Percentiles rank a stretch among this genome's conserved stretches.
Conservation (phyloP, 1,140 invertebrate species). For the Diachasmimorpha longicaudata region DNA sequence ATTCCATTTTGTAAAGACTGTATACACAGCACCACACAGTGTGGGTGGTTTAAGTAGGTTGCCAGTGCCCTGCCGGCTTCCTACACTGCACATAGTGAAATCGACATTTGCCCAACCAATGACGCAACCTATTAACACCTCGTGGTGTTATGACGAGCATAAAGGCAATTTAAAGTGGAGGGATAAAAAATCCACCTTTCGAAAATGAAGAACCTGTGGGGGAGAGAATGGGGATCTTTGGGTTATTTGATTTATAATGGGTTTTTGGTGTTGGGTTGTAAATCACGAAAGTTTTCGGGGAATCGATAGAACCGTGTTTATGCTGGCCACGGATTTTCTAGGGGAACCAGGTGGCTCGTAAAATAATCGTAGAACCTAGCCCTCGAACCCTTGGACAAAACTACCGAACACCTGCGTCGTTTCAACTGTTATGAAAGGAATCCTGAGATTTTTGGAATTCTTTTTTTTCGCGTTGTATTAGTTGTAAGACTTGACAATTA, state of each 20-base stretch:
- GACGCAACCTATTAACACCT: constrained; percentile 24
- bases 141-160: background rate
- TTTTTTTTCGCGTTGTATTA: background rate
- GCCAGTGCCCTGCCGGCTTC: background rate
- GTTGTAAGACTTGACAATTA: background rate
- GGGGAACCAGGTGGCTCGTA: constrained; percentile 45
- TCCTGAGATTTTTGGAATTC: background rate
- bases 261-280: constrained; percentile 8
- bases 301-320: constrained; percentile 36
- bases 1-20: constrained; percentile 11
- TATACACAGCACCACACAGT: background rate
- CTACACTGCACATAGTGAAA: constrained; percentile 13
- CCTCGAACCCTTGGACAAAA: constrained; percentile 29
- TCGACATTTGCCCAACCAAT: background rate
- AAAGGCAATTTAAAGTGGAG: background rate
- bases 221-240: background rate
- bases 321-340: constrained; percentile 16
- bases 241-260: constrained; percentile 9
- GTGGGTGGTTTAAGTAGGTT: constrained; percentile 32
- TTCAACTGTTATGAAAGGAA: background rate
- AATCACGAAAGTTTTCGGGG: constrained; percentile 31
- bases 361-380: constrained; percentile 46
- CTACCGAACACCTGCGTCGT: constrained; percentile 16
- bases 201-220: background rate
- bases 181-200: background rate